Evolutionary conservation across 1,140 invertebrate genomes (phyloP), one percentile per base, ranked within the genome.

Genomic region (Drosophila setifemur): DNA sequence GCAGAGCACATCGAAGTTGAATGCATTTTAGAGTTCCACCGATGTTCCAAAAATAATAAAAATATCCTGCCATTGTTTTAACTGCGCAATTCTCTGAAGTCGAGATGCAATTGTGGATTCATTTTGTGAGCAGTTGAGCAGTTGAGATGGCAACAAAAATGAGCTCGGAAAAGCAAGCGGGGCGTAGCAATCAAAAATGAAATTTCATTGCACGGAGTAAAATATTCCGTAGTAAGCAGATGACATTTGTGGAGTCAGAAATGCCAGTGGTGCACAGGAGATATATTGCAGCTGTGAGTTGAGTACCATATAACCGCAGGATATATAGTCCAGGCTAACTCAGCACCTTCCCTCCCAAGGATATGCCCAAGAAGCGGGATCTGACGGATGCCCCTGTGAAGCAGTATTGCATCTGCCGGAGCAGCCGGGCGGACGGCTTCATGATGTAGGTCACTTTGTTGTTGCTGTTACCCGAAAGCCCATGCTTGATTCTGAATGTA

Each of bases 381-480:
- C 2, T 8, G 2, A 2, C 7, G 14, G 11, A 2, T 0, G 1
- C 9, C 1, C 0, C 29, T 3, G 0, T 18, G 21, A 3, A 28
- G 11, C 0, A 35, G 8, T 55, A 55, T 28, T 37, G 54, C 49
- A 14, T 29, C 1, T 35, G 23, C 4, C 9, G 33, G 1, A 1
- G n/a, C 2, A 21, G 23, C 7, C 2, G 19, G 2, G 6, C 1
- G 4, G 0, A 26, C 12, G 23, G 7, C 2, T 55, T 58, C 25
- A 55, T 53, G 54, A 58, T 58, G 16, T 21, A 58, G 52, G 54
- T 37, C n/a, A n/a, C n/a, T n/a, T n/a, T n/a, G n/a, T n/a, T n/a
- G n/a, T n/a, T n/a, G n/a, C n/a, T n/a, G n/a, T n/a, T n/a, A n/a
- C n/a, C n/a, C n/a, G n/a, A n/a, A n/a, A n/a, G n/a, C n/a, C n/a